Base-by-base conservation (phyloP, 2,113 vertebrate genomes). In the Archilochus colubris region DNA sequence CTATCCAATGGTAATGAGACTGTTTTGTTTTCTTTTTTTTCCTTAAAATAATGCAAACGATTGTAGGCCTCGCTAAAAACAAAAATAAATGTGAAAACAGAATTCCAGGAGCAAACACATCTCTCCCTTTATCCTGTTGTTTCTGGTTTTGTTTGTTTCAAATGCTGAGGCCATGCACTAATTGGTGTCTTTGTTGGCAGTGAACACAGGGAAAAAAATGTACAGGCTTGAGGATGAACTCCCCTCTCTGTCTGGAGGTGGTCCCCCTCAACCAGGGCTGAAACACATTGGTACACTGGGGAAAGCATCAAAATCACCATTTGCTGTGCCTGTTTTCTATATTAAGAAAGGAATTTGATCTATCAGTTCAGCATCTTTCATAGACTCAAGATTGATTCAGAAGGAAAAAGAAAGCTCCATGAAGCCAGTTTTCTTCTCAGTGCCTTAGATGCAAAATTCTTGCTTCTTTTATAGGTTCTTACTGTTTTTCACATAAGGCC, bases 1-100 rank as follows among this genome's bases (percentile, higher is more conserved):
- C 94, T 97, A 97, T 96, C 96, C 87, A 96, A 94, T 97, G 95
- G 95, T 98, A 98, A 98, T 97, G 97, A 98, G 97, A 97, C 58
- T 48, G 91, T 88, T 59, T 82, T 6, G 25, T 3, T 2, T 15
- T 95, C 16, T 96, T 96, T 82, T 87, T 94, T 96, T 91, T 54
- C 78, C 96, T 97, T 96, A 95, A 98, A 98, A 95, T 97, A 97
- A 97, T 95, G 95, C 93, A 84, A 88, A 97, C 82, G 19, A 97
- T 88, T 94, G 94, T 95, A 95, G 88, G 94, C 93, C 96, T 97
- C 97, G 91, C 95, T 98, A 97, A 98, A 98, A 97, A 97, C 94
- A 95, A 97, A 97, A 97, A 95, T 94, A 97, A 96, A 98, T 91
- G 96, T 96, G 94, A 97, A 97, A 97, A 96, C 96, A 97, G 69